phyloP scores from a whole-genome alignment of 2,888 invertebrate species.

The Chalcosyrphus nemorum region DNA sequence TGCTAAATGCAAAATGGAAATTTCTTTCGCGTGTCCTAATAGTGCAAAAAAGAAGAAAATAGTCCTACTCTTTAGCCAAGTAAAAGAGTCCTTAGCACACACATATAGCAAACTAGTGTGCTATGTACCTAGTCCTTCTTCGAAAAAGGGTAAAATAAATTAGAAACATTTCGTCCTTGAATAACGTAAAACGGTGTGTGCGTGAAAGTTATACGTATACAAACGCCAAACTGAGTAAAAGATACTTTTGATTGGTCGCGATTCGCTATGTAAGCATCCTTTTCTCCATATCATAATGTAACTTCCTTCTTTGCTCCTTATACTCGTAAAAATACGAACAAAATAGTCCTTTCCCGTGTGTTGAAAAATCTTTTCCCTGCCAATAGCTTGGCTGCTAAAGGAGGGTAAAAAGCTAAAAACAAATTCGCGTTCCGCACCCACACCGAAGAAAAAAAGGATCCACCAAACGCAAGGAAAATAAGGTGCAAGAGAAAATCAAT shows the following conservation, averaged over 20 bases:
- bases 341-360: too few relatives aligned
- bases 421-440: constrained; percentile 27
- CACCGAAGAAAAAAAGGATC: background rate
- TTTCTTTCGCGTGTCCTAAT: constrained; percentile 33
- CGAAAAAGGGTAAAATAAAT: constrained; percentile 30
- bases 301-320: background rate
- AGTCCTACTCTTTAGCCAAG: too few relatives aligned
- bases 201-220: background rate
- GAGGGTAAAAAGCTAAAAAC: background rate
- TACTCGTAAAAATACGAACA: too few relatives aligned
- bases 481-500: constrained; percentile 34
- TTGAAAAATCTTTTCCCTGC: background rate
- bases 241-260: constrained; percentile 72
- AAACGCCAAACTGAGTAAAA: constrained; percentile 27
- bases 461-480: background rate
- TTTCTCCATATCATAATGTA: background rate
- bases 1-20: background rate
- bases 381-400: too few relatives aligned
- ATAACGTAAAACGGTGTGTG: constrained; percentile 28
- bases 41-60: background rate
- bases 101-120: background rate
- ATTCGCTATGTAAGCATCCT: constrained; percentile 18
- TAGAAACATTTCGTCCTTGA: constrained; percentile 49
- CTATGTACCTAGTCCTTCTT: constrained; percentile 17
- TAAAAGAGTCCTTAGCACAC: too few relatives aligned